Evolutionary conservation across 2,888 invertebrate genomes (phyloP).

Genomic region (Eristalinus aeneus): DNA sequence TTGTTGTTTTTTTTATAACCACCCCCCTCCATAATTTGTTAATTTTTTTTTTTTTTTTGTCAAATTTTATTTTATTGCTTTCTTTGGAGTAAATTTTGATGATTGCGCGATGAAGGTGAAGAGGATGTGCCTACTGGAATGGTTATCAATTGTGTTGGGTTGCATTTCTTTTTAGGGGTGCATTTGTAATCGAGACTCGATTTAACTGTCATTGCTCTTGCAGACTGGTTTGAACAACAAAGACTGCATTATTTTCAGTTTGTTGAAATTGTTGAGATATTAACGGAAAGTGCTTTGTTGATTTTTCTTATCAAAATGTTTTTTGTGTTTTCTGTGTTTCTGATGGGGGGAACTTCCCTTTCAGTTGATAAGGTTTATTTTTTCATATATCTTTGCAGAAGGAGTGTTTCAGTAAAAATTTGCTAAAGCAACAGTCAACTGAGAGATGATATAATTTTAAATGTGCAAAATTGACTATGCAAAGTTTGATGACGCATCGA

Average conservation of each 20-base stretch:
- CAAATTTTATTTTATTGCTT: not conserved
- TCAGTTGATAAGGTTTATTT: not conserved
- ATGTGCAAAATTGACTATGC: not conserved
- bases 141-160: not conserved
- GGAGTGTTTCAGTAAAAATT: not conserved
- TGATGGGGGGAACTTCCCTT: not conserved
- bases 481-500: not conserved
- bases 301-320: not conserved
- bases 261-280: not conserved
- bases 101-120: not conserved
- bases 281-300: not conserved
- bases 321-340: not conserved
- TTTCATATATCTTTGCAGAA: not conserved
- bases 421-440: not conserved
- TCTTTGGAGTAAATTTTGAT: not conserved
- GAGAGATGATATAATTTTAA: not conserved
- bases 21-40: not conserved
- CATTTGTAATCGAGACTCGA: slow-evolving; percentile 53
- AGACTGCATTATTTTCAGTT: slow-evolving; percentile 3
- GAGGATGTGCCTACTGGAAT: not conserved
- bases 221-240: slow-evolving; percentile 42
- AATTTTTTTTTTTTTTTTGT: not conserved
- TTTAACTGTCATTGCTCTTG: slow-evolving; percentile 60
- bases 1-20: not conserved
- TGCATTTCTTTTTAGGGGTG: slow-evolving; percentile 6